Conservation (phyloP, 2,113 vertebrate species). For the Vulpes ferrilata region DNA sequence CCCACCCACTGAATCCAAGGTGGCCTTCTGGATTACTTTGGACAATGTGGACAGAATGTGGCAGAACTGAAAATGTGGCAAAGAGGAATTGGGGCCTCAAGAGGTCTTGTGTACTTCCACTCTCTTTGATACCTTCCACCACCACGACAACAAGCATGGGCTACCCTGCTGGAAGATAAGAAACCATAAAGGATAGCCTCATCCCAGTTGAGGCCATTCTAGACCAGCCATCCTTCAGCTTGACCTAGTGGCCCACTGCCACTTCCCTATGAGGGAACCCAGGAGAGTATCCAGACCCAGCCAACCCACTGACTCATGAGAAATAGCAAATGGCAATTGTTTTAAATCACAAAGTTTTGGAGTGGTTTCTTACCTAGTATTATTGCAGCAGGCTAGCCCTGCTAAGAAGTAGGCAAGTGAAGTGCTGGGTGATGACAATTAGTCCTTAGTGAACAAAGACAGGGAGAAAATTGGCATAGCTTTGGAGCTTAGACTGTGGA, state of each 20-base stretch:
- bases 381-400: neutral
- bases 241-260: neutral
- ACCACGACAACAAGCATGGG: neutral
- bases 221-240: neutral
- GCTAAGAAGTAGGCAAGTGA: neutral
- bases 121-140: neutral
- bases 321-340: neutral
- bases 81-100: neutral
- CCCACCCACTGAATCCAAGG: neutral
- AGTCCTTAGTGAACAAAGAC: neutral
- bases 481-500: neutral
- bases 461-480: neutral
- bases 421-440: neutral
- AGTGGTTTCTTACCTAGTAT: neutral
- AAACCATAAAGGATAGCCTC: neutral
- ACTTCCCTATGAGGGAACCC: neutral
- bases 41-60: neutral
- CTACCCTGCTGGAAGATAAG: neutral
- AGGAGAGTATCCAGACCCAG: neutral
- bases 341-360: neutral
- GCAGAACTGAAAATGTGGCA: neutral
- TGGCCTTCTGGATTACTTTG: neutral
- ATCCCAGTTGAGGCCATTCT: neutral
- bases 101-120: rapidly evolving
- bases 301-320: neutral